These are phyloP conservation scores for Panthera leo DNA, from an alignment of 2,113 vertebrate species.

Conservation along the genomic window DNA sequence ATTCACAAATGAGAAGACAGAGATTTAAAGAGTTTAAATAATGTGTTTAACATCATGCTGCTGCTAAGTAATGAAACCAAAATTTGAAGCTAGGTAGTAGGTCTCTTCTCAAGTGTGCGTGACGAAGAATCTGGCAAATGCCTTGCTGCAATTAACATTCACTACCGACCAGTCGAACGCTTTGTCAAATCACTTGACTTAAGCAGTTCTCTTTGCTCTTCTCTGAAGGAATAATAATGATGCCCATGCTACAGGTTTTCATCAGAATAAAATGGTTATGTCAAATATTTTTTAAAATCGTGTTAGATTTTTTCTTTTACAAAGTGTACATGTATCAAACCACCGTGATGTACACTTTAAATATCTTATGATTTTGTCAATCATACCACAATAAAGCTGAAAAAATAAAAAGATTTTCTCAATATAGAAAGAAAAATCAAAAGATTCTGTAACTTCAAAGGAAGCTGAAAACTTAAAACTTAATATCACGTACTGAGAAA, in stretches of 20 bases:
- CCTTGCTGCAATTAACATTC: neutral
- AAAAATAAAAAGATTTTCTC: neutral
- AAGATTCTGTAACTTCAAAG: neutral
- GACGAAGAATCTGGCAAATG: neutral
- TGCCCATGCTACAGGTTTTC: neutral
- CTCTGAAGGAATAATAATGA: neutral
- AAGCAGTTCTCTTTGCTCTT: neutral
- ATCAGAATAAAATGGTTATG: neutral
- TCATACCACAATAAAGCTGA: neutral
- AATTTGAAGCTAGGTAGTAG: neutral
- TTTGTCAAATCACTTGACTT: neutral
- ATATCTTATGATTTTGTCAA: neutral
- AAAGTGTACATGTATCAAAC: neutral
- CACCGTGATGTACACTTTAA: neutral
- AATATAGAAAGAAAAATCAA: neutral
- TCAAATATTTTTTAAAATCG: neutral
- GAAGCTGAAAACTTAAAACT: neutral
- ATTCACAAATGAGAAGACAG: neutral
- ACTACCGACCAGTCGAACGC: rapidly evolving
- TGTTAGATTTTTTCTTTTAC: neutral
- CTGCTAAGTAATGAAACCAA: neutral
- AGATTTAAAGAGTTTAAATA: constrained; percentile 15
- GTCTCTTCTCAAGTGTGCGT: neutral
- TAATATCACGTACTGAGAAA: neutral
- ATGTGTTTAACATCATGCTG: neutral